Conservation (phyloP, 2,797 vertebrate genomes). For the Cryptoblepharus egeriae region DNA sequence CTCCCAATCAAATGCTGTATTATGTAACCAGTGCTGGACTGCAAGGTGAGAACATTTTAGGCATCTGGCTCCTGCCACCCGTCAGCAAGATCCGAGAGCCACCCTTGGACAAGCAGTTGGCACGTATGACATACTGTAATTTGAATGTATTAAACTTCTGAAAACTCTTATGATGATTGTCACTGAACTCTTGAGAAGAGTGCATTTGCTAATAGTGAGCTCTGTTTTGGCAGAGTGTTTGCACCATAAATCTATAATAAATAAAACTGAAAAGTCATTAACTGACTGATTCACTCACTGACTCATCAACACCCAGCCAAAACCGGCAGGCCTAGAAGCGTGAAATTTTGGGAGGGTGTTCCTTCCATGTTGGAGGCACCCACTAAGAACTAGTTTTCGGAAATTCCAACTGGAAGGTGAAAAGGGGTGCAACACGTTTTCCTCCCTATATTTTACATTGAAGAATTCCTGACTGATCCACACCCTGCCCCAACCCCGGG, state of each 20-base stretch:
- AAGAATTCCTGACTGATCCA: too few relatives aligned
- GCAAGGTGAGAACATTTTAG: neutral
- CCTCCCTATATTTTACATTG: too few relatives aligned
- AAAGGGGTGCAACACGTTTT: too few relatives aligned
- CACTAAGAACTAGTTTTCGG: too few relatives aligned
- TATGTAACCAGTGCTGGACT: neutral
- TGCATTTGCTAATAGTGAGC: neutral
- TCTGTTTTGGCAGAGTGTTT: neutral
- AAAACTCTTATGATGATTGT: neutral
- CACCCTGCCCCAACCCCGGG: too few relatives aligned
- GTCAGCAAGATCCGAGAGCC: neutral
- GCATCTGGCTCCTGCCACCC: neutral
- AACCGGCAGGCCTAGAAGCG: too few relatives aligned
- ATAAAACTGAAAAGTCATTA: too few relatives aligned
- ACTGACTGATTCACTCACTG: too few relatives aligned
- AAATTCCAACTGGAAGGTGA: too few relatives aligned
- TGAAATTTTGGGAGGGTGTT: too few relatives aligned
- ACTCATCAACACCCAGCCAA: too few relatives aligned
- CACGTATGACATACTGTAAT: neutral
- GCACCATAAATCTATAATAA: neutral
- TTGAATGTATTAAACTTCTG: neutral
- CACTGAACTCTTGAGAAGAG: constrained; percentile 1
- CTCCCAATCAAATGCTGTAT: neutral
- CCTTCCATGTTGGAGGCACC: too few relatives aligned
- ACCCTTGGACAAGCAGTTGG: neutral